A percentile compares a stretch with the other conserved stretches of the same genome.
Evolutionary conservation across 2,797 vertebrate genomes (phyloP).

Genomic region (Perodicticus potto): DNA sequence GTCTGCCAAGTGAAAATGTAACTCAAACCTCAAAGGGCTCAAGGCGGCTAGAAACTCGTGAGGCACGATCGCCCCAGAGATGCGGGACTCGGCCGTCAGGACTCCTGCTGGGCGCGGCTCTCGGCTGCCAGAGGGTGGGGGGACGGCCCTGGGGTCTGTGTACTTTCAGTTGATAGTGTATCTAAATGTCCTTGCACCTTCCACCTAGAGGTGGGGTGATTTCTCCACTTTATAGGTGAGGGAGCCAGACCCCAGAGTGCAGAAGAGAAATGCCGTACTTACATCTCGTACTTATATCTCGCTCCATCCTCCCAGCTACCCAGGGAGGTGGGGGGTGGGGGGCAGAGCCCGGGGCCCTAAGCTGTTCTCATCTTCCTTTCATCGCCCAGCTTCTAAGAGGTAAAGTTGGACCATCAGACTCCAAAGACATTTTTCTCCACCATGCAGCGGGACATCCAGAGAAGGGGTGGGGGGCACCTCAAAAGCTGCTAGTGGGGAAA

Average conservation of each 20-base stretch:
- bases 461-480: background rate
- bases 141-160: background rate
- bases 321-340: background rate
- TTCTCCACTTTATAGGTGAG: conserved; percentile 40
- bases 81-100: background rate
- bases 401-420: background rate
- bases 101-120: background rate
- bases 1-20: conserved; percentile 77
- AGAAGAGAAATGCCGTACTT: background rate
- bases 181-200: background rate
- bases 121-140: background rate
- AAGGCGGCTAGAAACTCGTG: background rate
- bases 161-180: background rate
- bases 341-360: background rate
- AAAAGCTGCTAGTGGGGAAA: background rate
- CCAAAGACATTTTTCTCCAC: background rate
- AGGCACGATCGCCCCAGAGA: background rate
- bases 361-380: background rate
- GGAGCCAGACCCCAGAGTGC: background rate
- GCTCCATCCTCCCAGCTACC: background rate
- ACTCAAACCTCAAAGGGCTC: conserved; percentile 77
- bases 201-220: background rate
- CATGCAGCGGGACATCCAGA: background rate
- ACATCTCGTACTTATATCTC: background rate
- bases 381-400: background rate